These are phyloP conservation scores for Epizoanthus illoricatus DNA, from an alignment of 92 coral and sea anemone genomes.

Conservation along the genomic window DNA sequence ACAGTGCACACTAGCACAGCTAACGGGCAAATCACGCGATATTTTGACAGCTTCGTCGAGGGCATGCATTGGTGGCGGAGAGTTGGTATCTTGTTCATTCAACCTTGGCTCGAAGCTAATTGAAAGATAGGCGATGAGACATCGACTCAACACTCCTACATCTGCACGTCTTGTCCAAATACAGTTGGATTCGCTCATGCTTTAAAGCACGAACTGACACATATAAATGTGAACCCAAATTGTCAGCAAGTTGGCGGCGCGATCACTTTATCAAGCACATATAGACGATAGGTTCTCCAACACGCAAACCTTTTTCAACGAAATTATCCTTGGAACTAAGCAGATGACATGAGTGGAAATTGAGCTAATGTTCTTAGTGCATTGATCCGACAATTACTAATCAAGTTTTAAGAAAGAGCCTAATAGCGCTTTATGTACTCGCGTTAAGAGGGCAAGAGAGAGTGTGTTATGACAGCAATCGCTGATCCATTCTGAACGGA, in stretches of 20 bases:
- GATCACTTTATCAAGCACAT: neutral
- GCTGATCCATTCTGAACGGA: conserved; percentile 13
- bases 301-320: neutral
- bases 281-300: neutral
- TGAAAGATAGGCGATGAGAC: conserved; percentile 20
- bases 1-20: neutral
- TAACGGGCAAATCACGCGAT: conserved; percentile 19
- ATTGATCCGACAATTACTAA: conserved; percentile 18
- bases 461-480: conserved; percentile 1
- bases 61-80: conserved; percentile 6
- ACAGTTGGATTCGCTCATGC: neutral
- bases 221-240: neutral
- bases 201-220: neutral
- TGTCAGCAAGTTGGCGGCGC: neutral
- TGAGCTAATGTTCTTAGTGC: too few species aligned
- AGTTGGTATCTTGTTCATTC: conserved; percentile 8
- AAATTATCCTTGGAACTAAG: too few species aligned
- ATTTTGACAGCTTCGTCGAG: neutral
- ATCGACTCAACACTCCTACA: conserved; percentile 11
- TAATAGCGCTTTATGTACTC: conserved; percentile 14
- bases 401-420: neutral
- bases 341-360: too few species aligned
- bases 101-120: conserved; percentile 1
- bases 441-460: conserved; percentile 8
- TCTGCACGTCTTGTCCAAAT: conserved; percentile 6